A percentile compares a stretch with the other conserved stretches of the same genome.
phyloP scores from a whole-genome alignment of 2,113 vertebrate species.

The Hydropotes inermis region DNA sequence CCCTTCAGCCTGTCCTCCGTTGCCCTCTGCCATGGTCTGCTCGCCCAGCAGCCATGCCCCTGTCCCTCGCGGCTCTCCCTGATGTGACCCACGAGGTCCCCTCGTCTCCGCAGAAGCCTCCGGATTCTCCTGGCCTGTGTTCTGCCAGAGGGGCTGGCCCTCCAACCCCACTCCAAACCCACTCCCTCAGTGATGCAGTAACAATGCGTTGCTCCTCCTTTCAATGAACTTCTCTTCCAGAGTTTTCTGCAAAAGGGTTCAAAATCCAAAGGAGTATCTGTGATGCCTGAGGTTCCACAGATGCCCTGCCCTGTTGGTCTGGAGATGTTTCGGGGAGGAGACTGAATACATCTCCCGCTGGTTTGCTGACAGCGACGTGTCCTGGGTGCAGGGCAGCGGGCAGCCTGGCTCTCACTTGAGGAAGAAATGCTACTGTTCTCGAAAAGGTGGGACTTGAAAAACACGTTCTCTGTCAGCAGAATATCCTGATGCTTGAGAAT shows the following conservation, averaged over 20 bases:
- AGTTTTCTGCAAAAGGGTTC: not conserved
- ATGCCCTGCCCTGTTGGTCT: not conserved
- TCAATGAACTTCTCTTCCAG: not conserved
- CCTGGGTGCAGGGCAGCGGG: not conserved
- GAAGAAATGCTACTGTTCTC: not conserved
- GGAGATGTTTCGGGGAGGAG: not conserved
- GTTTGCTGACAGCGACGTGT: not conserved
- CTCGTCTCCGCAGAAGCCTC: not conserved
- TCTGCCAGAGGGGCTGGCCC: not conserved
- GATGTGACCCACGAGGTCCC: not conserved
- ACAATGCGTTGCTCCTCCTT: not conserved
- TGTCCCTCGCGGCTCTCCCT: not conserved
- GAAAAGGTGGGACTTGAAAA: not conserved
- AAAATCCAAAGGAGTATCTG: not conserved
- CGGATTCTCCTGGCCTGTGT: not conserved
- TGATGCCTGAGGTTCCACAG: not conserved
- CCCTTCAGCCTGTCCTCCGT: not conserved
- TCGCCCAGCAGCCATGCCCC: constrained; percentile 40
- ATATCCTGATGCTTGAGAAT: not conserved
- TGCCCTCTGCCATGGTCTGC: not conserved
- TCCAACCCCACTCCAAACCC: not conserved
- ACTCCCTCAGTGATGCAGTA: not conserved
- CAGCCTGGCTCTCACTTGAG: not conserved
- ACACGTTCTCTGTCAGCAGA: not conserved
- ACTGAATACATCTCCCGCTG: not conserved